phyloP scores from a whole-genome alignment of 1,140 invertebrate genomes.

The Asbolus verrucosus region DNA sequence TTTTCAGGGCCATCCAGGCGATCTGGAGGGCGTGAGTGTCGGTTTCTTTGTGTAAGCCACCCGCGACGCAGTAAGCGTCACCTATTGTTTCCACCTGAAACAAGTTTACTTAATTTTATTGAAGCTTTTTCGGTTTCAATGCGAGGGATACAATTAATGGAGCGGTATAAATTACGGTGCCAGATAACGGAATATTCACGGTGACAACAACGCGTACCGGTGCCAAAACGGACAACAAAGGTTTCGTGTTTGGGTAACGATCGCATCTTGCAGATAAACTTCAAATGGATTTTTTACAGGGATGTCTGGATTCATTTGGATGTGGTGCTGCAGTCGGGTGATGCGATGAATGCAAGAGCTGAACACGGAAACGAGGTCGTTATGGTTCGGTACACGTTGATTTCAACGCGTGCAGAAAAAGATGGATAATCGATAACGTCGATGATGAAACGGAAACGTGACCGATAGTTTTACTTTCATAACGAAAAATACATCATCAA shows the following conservation, averaged over 20 bases:
- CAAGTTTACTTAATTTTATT: conserved; percentile 5
- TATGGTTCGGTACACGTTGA: too few relatives aligned
- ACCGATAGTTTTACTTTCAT: too few relatives aligned
- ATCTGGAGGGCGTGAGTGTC: conserved; percentile 92
- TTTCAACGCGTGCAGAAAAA: too few relatives aligned
- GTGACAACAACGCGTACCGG: neutral
- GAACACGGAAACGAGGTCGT: too few relatives aligned
- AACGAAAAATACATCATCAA: too few relatives aligned
- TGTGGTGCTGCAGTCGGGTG: neutral
- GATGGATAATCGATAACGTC: too few relatives aligned
- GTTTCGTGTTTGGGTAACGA: neutral
- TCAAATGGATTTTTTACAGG: neutral
- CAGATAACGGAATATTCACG: neutral
- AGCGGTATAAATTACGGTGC: neutral
- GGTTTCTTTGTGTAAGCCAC: conserved; percentile 86
- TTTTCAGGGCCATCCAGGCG: conserved; percentile 93
- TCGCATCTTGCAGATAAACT: neutral
- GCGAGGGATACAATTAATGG: conserved; percentile 2
- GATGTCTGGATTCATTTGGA: too few relatives aligned
- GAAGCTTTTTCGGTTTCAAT: neutral
- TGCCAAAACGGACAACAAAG: neutral
- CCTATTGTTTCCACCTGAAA: conserved; percentile 93
- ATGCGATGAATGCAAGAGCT: neutral
- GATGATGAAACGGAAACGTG: too few relatives aligned
- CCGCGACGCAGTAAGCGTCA: conserved; percentile 95